Base-by-base conservation (phyloP, 2,797 vertebrate genomes). In the Spinibarbus caldwelli region DNA sequence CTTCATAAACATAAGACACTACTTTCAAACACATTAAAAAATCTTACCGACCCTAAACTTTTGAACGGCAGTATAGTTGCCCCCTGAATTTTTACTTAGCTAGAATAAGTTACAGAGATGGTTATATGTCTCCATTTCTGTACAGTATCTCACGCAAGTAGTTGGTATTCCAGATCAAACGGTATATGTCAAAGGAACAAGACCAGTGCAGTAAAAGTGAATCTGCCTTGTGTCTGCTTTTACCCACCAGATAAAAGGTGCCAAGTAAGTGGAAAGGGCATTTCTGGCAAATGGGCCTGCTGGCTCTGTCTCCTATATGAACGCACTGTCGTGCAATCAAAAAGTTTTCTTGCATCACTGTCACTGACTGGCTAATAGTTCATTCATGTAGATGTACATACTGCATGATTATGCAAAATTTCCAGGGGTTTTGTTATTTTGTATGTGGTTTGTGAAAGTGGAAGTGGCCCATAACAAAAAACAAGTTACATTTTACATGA, bases 281-380 rank as follows among this genome's bases (percentile, higher is more conserved):
- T 80, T 34, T 77, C 29, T 26, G 52, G 59, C 86, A 87, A 76
- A 86, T 82, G 84, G 81, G 70, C 67, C 87, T 86, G 71, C 84
- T 87, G 89, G 71, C 29, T 38, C 82, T 43, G 4, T 7, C 15
- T 57, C 12, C 5, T 31, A 59, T 21, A 84, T 43, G 38, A 79
- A 64, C 84, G 85, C 15, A 29, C 7, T 77, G 76, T 79, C 68
- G 10, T 67, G n/a, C 83, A 73, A 83, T 86, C 76, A 80, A 71
- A 88, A 79, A 7, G 19, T 73, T 86, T 64, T 70, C 49, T 72
- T 8, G 83, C 80, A 73, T 84, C 47, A 72, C 34, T 57, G n/a
- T 83, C 66, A 62, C 52, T 54, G 66, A 36, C 15, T 64, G 19
- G 31, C 38, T 84, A 36, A 67, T 78, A 36, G 68, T 80, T 87